Percentiles rank a stretch among this genome's conserved stretches.
These are phyloP conservation scores for Periparus ater DNA, from an alignment of 2,797 vertebrate genomes.

Conservation along the genomic window DNA sequence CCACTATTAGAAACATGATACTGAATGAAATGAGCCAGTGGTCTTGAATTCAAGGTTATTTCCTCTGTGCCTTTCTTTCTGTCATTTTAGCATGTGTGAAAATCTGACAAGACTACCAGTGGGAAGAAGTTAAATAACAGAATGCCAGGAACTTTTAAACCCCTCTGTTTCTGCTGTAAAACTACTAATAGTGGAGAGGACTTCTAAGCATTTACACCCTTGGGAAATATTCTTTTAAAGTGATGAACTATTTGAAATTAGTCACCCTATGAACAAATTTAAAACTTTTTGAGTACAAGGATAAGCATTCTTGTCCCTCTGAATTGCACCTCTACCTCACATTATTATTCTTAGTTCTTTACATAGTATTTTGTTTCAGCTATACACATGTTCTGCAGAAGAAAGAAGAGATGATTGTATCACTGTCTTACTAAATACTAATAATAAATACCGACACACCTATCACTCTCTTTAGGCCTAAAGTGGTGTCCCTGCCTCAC, in stretches of 20 bases:
- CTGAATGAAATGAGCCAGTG: neutral
- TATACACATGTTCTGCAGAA: neutral
- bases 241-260: neutral
- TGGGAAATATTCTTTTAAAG: neutral
- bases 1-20: neutral
- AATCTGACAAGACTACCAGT: neutral
- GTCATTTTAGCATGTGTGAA: neutral
- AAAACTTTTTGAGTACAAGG: neutral
- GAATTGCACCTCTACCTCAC: neutral
- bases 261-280: neutral
- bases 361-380: neutral
- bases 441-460: too few relatives aligned
- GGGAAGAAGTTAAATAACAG: constrained; percentile 1
- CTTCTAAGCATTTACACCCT: neutral
- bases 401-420: neutral
- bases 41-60: neutral
- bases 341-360: neutral
- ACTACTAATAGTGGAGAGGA: neutral
- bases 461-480: neutral
- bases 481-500: neutral
- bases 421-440: neutral
- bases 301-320: neutral
- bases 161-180: neutral
- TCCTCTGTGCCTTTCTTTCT: neutral
- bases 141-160: neutral